Evolutionary conservation across 2,113 vertebrate genomes (phyloP).

Genomic region (Hemibagrus wyckioides): DNA sequence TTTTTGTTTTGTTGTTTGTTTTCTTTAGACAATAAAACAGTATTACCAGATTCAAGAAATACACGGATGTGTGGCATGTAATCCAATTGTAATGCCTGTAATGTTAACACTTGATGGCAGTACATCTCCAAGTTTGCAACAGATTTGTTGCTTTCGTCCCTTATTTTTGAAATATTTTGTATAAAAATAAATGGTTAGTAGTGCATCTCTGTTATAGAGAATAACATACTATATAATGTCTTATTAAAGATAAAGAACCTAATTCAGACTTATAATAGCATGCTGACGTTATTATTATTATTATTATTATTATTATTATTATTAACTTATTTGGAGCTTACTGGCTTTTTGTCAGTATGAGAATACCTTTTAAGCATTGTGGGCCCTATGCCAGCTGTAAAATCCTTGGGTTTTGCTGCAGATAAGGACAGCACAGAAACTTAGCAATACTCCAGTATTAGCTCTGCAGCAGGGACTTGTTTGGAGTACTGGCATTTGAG

Average conservation of each 20-base stretch:
- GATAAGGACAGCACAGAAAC: neutral
- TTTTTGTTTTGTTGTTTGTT: neutral
- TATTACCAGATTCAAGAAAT: neutral
- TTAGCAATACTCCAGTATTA: neutral
- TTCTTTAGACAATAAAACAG: neutral
- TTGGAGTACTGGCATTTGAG: neutral
- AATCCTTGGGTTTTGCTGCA: neutral
- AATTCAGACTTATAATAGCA: neutral
- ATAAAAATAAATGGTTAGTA: neutral
- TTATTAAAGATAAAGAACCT: neutral
- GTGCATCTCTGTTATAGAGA: neutral
- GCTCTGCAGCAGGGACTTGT: neutral
- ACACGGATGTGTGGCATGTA: neutral
- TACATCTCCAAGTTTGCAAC: neutral
- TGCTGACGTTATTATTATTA: neutral
- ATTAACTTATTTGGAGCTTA: neutral
- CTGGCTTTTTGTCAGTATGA: neutral
- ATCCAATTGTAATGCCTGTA: constrained; percentile 6
- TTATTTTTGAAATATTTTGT: neutral
- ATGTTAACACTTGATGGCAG: constrained; percentile 45
- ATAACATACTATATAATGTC: neutral
- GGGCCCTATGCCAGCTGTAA: neutral
- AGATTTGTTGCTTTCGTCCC: neutral
- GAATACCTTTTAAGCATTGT: neutral
- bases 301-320: neutral